Conservation (phyloP, 2,888 invertebrate genomes). For the Yponomeuta cagnagella region DNA sequence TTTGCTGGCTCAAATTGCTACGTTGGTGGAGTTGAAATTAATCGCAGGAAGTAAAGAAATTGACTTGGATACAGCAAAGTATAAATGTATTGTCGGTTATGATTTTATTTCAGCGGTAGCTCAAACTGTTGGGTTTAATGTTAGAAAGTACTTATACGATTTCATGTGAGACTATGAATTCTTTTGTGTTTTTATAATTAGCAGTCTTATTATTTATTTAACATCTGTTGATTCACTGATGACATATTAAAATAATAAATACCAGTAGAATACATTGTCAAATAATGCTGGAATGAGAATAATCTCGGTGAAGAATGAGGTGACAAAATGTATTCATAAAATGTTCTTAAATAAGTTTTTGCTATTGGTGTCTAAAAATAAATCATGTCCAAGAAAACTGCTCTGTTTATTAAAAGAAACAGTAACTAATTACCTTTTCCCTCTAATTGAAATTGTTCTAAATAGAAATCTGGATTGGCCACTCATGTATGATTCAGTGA, state of each 20-base stretch:
- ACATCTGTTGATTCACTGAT: too few relatives aligned
- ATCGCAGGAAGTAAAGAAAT: constrained; percentile 83
- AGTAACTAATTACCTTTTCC: too few relatives aligned
- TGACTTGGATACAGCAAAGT: constrained; percentile 86
- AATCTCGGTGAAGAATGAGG: too few relatives aligned
- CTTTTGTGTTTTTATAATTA: not conserved
- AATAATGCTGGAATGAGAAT: too few relatives aligned
- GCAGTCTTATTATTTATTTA: constrained; percentile 7
- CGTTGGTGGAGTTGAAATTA: constrained; percentile 88
- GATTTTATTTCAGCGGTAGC: constrained; percentile 88
- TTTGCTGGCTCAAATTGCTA: constrained; percentile 90
- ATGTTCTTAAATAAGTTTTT: not conserved
- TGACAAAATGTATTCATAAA: too few relatives aligned
- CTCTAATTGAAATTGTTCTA: not conserved
- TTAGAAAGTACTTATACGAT: constrained; percentile 85
- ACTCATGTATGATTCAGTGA: too few relatives aligned
- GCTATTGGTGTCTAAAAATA: not conserved
- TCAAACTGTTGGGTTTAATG: constrained; percentile 84
- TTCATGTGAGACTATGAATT: constrained; percentile 54
- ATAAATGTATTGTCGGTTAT: constrained; percentile 89
- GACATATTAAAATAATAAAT: too few relatives aligned
- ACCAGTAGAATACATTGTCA: too few relatives aligned
- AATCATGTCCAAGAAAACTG: not conserved
- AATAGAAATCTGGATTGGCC: not conserved
- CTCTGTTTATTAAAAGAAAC: not conserved